A percentile compares a stretch with the other conserved stretches of the same genome.
These are phyloP conservation scores for Akabosia matsudoensis DNA, from an alignment of 1,140 invertebrate genomes.

Conservation along the genomic window DNA sequence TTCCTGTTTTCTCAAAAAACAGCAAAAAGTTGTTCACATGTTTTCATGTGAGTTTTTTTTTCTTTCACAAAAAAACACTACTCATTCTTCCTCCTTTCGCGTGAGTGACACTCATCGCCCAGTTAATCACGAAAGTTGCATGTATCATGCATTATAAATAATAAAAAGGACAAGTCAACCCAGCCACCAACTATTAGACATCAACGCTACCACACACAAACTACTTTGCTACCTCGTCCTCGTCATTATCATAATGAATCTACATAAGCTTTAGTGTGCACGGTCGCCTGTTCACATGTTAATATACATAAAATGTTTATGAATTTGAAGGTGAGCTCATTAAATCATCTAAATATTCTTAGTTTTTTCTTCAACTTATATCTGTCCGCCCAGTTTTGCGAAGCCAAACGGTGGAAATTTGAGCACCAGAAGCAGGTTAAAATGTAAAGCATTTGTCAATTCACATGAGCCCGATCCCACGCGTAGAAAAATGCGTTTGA, in stretches of 20 bases:
- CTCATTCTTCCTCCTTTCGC: neutral
- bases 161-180: neutral
- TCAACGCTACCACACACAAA: neutral
- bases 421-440: too few species aligned
- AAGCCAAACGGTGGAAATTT: neutral
- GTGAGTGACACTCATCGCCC: conserved; percentile 23
- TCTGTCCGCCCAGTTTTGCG: neutral
- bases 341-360: neutral
- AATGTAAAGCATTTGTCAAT: too few species aligned
- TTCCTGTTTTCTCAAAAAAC: neutral
- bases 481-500: too few species aligned
- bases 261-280: too few species aligned
- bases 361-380: neutral
- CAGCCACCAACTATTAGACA: neutral
- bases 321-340: conserved; percentile 5
- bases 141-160: conserved; percentile 1
- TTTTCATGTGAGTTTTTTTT: neutral
- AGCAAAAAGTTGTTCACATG: neutral
- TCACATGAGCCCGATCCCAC: neutral
- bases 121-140: conserved; percentile 15
- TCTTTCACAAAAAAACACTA: neutral
- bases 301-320: neutral
- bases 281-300: neutral
- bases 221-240: neutral
- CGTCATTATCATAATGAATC: too few species aligned